Evolutionary conservation across 2,113 vertebrate species (phyloP).

Genomic region (Anarhynchus alexandrinus): DNA sequence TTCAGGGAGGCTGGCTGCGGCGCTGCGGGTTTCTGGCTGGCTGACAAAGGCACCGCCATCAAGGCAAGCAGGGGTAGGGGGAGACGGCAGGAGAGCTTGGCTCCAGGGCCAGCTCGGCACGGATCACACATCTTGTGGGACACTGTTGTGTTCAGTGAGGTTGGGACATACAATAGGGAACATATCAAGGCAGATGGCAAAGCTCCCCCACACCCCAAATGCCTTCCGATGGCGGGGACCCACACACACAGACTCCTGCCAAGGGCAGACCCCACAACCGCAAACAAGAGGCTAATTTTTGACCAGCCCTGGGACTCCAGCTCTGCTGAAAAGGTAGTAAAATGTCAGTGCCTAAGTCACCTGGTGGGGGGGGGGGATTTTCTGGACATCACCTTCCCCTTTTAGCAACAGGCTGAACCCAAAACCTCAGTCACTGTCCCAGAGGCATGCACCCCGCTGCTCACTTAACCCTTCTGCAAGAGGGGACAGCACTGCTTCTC

Average conservation of each 20-base stretch:
- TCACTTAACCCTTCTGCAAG: not conserved
- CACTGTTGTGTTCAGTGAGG: accelerated
- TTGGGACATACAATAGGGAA: not conserved
- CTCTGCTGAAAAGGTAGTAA: not conserved
- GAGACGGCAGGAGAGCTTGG: not conserved
- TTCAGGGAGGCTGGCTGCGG: not conserved
- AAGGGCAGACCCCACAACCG: accelerated
- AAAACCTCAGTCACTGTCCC: not conserved
- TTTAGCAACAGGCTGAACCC: not conserved
- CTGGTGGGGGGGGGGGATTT: not conserved
- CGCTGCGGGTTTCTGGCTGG: not conserved
- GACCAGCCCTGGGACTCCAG: not conserved
- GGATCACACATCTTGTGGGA: accelerated
- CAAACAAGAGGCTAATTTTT: not conserved
- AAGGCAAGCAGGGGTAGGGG: not conserved
- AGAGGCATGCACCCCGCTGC: accelerated
- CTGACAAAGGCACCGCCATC: not conserved
- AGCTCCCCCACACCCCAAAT: not conserved
- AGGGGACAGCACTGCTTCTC: not conserved
- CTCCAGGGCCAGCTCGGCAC: not conserved
- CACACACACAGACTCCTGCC: not conserved
- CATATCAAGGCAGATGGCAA: accelerated
- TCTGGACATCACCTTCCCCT: not conserved
- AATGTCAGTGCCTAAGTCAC: not conserved
- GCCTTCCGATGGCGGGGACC: not conserved